phyloP scores from a whole-genome alignment of 1,140 invertebrate genomes.

The Eupristina koningsbergeri region DNA sequence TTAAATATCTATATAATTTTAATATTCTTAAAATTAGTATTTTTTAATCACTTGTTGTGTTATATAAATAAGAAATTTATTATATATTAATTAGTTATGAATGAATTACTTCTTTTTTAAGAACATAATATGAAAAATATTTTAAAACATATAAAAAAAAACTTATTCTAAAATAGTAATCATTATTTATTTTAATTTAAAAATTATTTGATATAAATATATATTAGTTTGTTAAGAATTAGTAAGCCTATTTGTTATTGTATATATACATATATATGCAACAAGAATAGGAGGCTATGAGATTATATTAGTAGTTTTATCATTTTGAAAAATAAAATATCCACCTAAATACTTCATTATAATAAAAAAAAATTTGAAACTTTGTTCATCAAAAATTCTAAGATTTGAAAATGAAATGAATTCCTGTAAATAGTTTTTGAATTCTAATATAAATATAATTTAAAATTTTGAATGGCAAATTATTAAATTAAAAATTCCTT shows the following conservation, averaged over 20 bases:
- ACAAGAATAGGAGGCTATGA: not conserved
- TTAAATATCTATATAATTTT: not conserved
- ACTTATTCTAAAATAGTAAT: no score
- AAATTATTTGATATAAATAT: not conserved
- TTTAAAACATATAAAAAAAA: no score
- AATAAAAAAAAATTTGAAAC: not conserved
- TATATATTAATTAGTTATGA: no score
- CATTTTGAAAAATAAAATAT: not conserved
- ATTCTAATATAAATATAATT: not conserved
- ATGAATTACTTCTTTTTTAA: no score
- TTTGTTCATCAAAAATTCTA: not conserved
- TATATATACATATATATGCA: not conserved
- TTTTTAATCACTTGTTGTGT: no score
- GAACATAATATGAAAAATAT: no score
- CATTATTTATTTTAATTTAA: no score
- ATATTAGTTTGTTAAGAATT: not conserved
- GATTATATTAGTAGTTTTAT: not conserved
- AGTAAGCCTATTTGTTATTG: not conserved
- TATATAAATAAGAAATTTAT: no score
- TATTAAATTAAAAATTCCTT: slow-evolving; percentile 9
- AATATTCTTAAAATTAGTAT: no score
- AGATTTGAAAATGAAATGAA: no score
- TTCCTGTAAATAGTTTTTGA: not conserved
- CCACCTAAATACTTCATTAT: not conserved
- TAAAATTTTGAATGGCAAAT: not conserved